Evolutionary conservation across 2,797 vertebrate genomes (phyloP).

Genomic region (Crocodylus rhombifer): DNA sequence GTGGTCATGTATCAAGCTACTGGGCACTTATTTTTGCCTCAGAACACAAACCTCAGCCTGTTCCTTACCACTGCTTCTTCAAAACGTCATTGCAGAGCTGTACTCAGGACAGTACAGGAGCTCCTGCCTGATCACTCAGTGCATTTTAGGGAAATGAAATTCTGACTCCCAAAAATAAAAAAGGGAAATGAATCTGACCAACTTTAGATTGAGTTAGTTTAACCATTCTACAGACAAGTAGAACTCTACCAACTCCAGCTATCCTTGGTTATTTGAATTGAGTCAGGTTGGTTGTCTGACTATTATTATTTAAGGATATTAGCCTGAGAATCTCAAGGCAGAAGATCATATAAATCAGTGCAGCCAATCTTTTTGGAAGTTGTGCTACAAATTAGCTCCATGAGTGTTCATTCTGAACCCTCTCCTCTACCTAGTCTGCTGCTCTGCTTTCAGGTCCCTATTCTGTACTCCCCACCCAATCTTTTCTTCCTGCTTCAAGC

Average conservation of each 20-base stretch:
- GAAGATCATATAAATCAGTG: not conserved
- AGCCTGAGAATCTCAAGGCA: not conserved
- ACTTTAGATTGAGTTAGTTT: not conserved
- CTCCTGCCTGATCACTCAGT: not conserved
- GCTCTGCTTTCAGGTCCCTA: too few species aligned
- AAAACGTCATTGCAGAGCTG: not conserved
- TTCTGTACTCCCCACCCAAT: too few species aligned
- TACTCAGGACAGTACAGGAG: not conserved
- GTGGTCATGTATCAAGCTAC: not conserved
- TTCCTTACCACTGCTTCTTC: not conserved
- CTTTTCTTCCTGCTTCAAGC: too few species aligned
- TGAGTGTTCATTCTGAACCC: too few species aligned
- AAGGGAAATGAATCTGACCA: constrained; percentile 79
- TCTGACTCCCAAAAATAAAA: constrained; percentile 70
- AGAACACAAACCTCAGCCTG: not conserved
- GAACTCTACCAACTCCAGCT: constrained; percentile 26
- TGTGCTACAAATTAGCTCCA: too few species aligned
- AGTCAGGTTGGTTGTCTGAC: constrained; percentile 24
- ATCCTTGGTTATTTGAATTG: too few species aligned
- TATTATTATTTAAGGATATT: not conserved
- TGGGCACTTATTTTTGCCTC: not conserved
- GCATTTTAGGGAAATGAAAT: constrained; percentile 81
- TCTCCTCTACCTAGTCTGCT: too few species aligned
- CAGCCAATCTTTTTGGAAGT: too few species aligned
- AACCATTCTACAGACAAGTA: not conserved